Evolutionary conservation across 2,888 invertebrate species (phyloP), one percentile per base, ranked within the genome.

Genomic region (Acleris literana): DNA sequence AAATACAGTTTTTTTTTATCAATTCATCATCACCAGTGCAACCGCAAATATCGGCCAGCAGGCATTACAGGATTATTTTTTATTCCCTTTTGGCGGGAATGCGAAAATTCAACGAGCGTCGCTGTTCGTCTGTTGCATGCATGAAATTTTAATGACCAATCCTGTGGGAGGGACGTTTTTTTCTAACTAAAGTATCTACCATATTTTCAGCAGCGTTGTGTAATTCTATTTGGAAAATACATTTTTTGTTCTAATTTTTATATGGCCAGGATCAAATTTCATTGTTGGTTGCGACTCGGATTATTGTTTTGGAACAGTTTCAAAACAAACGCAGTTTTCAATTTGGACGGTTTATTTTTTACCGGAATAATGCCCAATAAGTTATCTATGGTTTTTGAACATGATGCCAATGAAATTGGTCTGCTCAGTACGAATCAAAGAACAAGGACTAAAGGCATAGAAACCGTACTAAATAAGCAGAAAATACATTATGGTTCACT

Each of bases 91-190:
- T 64, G 63, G 63, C 53, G 39, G 44, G 33, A 60, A 68, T 39
- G 52, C 56, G 29, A 61, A 64, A 68, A 68, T 68, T 68, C 68
- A 64, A 53, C 51, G 56, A 48, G 64, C 60, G 57, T 63, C 68
- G 68, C 68, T 68, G 52, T 64, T 64, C 68, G 64, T 64, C 68
- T 68, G 68, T 60, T 61, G 68, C 61, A 64, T 68, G 68, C 64
- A 68, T 64, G 68, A 68, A 65, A 64, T 64, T 65, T 68, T 61
- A 62, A 64, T 65, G 65, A 68, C 53, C 68, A 68, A 60, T 68
- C 62, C 55, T 57, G 17, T 62, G 62, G 58, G 62, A 56, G 48
- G 25, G 59, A 48, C 46, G 63, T 39, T 56, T 60, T 63, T 64
- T 57, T 63, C 64, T 62, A 66, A 62, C 66, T 18, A 57, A 51